A percentile compares a stretch with the other conserved stretches of the same genome.
Evolutionary conservation across 2,797 vertebrate genomes (phyloP).

Genomic region (Sebastes baramenuke): DNA sequence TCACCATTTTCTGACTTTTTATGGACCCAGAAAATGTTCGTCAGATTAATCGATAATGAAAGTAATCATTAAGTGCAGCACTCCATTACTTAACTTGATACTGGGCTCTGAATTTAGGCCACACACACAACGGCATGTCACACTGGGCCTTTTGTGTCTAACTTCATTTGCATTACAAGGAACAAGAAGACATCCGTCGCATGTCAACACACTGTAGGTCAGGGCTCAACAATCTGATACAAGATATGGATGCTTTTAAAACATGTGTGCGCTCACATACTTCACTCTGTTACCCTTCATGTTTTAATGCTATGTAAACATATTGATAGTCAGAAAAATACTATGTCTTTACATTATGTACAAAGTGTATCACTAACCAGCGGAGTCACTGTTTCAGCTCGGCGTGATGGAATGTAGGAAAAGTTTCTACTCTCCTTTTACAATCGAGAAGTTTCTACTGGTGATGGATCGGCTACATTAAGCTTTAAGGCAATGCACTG

Average conservation of each 20-base stretch:
- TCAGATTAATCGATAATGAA: background rate
- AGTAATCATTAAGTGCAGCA: background rate
- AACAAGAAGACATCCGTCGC: conserved; percentile 47
- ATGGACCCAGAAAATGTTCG: background rate
- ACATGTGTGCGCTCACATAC: background rate
- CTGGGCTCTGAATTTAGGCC: conserved; percentile 4
- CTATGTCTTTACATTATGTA: conserved; percentile 74
- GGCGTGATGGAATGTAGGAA: conserved; percentile 49
- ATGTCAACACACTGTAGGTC: conserved; percentile 19
- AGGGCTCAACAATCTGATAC: background rate
- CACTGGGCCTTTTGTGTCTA: conserved; percentile 31
- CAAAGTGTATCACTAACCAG: conserved; percentile 48
- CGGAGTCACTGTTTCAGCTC: conserved; percentile 14
- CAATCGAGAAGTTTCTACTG: conserved; percentile 33
- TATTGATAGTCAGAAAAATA: conserved; percentile 70
- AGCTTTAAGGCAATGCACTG: conserved; percentile 68
- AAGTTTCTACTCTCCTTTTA: conserved; percentile 27
- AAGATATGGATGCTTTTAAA: conserved; percentile 2
- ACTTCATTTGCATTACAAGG: conserved; percentile 66
- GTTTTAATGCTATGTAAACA: conserved; percentile 56
- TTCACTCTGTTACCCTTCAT: conserved; percentile 1
- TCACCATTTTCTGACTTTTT: background rate
- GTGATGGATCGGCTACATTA: conserved; percentile 55
- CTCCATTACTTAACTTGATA: background rate
- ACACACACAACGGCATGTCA: conserved; percentile 13